A percentile compares a stretch with the other conserved stretches of the same genome.
Evolutionary conservation across 2,888 invertebrate genomes (phyloP).

Genomic region (Gymnocheta viridis): DNA sequence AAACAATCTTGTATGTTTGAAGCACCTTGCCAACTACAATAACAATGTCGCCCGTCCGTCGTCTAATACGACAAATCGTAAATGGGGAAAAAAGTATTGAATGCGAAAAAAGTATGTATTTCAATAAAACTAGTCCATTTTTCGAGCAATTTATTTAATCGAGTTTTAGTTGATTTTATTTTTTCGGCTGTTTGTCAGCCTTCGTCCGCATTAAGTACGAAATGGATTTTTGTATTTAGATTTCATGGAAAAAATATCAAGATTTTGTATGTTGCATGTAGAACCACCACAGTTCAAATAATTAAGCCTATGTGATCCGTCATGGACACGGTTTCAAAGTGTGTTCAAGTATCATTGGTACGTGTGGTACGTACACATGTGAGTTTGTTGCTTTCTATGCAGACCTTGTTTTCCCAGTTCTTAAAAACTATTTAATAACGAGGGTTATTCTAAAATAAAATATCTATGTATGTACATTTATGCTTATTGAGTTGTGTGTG

Average conservation of each 20-base stretch:
- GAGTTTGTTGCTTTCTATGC: slow-evolving; percentile 38
- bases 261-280: slow-evolving; percentile 39
- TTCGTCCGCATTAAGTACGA: slow-evolving; percentile 40
- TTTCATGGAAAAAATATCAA: slow-evolving; percentile 56
- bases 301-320: slow-evolving; percentile 66
- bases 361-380: slow-evolving; percentile 5
- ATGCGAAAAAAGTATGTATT: slow-evolving; percentile 38
- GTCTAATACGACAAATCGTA: slow-evolving; percentile 42
- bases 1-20: slow-evolving; percentile 52
- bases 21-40: slow-evolving; percentile 62
- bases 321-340: slow-evolving; percentile 59
- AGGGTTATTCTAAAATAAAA: slow-evolving; percentile 35
- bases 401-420: slow-evolving; percentile 56
- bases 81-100: slow-evolving; percentile 6
- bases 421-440: slow-evolving; percentile 38
- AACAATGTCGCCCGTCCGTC: slow-evolving; percentile 12
- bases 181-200: slow-evolving; percentile 4
- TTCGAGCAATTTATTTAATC: slow-evolving; percentile 49
- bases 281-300: slow-evolving; percentile 51
- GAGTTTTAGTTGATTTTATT: slow-evolving; percentile 35
- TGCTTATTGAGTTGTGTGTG: no score
- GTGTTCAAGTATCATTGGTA: slow-evolving; percentile 36
- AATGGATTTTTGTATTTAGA: slow-evolving; percentile 51
- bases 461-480: no score
- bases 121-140: slow-evolving; percentile 54